phyloP scores from a whole-genome alignment of 2,888 invertebrate genomes.

The Sphinx pinastri region DNA sequence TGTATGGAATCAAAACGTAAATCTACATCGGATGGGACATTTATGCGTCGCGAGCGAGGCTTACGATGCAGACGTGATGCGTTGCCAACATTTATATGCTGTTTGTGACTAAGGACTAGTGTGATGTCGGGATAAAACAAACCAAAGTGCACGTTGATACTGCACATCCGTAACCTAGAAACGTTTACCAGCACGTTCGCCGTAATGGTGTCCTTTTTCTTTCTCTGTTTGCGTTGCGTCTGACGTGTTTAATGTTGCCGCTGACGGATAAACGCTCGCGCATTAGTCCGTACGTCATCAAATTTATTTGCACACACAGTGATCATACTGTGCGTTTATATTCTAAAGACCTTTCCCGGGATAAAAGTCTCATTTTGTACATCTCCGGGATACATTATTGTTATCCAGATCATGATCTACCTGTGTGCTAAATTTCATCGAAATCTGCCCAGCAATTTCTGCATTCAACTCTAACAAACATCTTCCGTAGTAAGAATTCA shows the following conservation, averaged over 20 bases:
- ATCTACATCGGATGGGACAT: conserved; percentile 36
- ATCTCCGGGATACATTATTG: no score
- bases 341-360: not conserved
- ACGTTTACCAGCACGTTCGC: not conserved
- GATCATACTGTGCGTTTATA: not conserved
- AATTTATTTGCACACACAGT: conserved; percentile 5
- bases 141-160: not conserved
- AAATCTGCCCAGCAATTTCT: no score
- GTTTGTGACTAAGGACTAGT: not conserved
- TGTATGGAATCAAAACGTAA: conserved; percentile 33
- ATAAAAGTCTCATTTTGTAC: no score
- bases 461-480: no score
- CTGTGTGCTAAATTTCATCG: no score
- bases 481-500: no score
- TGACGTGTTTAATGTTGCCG: not conserved
- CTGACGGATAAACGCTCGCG: conserved; percentile 9
- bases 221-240: not conserved
- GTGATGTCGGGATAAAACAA: not conserved
- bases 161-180: not conserved
- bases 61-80: conserved; percentile 28
- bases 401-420: no score
- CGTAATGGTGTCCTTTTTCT: conserved; percentile 3
- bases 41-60: conserved; percentile 32
- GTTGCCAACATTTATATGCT: conserved; percentile 28
- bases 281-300: conserved; percentile 15